Base-by-base conservation (phyloP, 2,113 vertebrate species). In the Austrofundulus limnaeus region DNA sequence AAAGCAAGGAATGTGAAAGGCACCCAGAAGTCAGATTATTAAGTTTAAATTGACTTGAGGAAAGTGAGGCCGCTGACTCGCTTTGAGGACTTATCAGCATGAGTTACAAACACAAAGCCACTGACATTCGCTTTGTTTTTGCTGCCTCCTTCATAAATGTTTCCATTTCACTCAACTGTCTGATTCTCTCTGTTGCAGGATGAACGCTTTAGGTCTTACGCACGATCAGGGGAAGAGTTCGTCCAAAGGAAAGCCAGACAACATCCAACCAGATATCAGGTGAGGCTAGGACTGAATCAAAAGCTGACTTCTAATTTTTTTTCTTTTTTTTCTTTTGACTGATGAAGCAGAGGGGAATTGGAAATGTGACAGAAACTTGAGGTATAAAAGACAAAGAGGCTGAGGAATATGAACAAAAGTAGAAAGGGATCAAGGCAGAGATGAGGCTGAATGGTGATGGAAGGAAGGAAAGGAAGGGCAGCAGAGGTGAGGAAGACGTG, bases 251-350 rank as follows among this genome's bases (percentile, higher is more conserved):
- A 95, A 11, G 90, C 94, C 46, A 94, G 94, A 78, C 95, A 92
- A 87, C 95, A 96, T 78, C 95, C 95, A 31, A 96, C 96, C 4
- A 93, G 96, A 91, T 96, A 98, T 53, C 93, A 98, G 95, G 96
- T 98, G 91, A 83, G 80, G 68, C n/a, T 5, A 38, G 16, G 34
- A 25, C 51, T n/a, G 15, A 19, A 50, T 11, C 31, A 13, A 21
- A 48, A 9, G 38, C 49, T 42, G 38, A 24, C 25, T 56, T n/a
- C n/a, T n/a, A n/a, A n/a, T n/a, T n/a, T n/a, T n/a, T n/a, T 20
- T 11, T 1, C 47, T 57, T 37, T 20, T 21, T 38, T 46, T 19
- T 11, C 19, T 16, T 2, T 17, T 8, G 57, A 43, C 21, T n/a
- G 4, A 58, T 25, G 61, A 67, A 38, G 42, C 14, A 9, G 43